A percentile compares a stretch with the other conserved stretches of the same genome.
phyloP scores from a whole-genome alignment of 2,888 invertebrate species.

The Hedychridium roseum region DNA sequence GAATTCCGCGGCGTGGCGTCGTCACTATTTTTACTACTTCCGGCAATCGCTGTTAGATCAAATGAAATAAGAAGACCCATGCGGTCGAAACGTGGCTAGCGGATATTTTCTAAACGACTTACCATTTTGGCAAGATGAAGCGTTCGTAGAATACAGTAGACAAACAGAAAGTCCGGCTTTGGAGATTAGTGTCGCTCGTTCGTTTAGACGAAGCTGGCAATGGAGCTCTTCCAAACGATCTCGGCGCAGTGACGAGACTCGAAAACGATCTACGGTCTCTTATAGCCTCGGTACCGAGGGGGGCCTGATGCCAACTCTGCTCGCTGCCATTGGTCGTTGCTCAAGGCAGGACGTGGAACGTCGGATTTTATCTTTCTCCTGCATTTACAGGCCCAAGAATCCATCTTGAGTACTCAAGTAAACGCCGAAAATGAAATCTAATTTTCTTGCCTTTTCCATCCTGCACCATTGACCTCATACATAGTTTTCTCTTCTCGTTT shows the following conservation, averaged over 20 bases:
- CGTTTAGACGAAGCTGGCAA: slow-evolving; percentile 46
- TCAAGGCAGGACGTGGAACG: neutral
- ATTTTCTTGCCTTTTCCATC: neutral
- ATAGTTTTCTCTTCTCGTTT: too few relatives aligned
- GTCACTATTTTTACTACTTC: too few relatives aligned
- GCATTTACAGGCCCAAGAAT: neutral
- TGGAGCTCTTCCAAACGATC: slow-evolving; percentile 48
- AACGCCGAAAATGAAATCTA: neutral
- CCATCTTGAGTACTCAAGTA: neutral
- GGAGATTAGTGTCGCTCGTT: too few relatives aligned
- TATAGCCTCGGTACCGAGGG: slow-evolving; percentile 41
- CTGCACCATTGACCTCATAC: too few relatives aligned
- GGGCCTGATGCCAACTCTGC: neutral
- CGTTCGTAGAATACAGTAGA: too few relatives aligned
- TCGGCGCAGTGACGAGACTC: slow-evolving; percentile 34
- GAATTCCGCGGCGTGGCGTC: too few relatives aligned
- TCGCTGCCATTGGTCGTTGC: neutral
- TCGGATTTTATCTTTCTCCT: neutral
- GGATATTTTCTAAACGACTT: too few relatives aligned
- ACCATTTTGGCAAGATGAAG: too few relatives aligned
- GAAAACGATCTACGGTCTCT: slow-evolving; percentile 25
- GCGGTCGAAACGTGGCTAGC: too few relatives aligned
- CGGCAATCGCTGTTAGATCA: too few relatives aligned
- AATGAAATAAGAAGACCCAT: too few relatives aligned
- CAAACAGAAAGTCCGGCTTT: too few relatives aligned